These are phyloP conservation scores for Trachymyrmex septentrionalis DNA, from an alignment of 1,140 invertebrate species.

Conservation along the genomic window DNA sequence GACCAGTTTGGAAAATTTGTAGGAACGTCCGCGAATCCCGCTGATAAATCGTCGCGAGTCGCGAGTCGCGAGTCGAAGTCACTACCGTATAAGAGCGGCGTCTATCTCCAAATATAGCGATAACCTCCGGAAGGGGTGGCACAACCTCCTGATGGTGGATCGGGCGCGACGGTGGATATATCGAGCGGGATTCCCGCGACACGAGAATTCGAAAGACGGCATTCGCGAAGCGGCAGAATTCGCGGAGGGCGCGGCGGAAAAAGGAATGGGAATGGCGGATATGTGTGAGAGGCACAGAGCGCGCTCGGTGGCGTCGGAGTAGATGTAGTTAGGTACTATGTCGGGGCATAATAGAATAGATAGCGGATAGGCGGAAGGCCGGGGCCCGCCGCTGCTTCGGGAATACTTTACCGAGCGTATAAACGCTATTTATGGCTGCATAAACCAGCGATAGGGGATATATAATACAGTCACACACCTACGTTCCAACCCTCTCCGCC, in stretches of 20 bases:
- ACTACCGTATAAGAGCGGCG: conserved; percentile 52
- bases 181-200: conserved; percentile 70
- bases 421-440: conserved; percentile 85
- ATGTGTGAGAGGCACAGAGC: conserved; percentile 61
- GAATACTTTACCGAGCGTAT: conserved; percentile 84
- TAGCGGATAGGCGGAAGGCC: conserved; percentile 80
- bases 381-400: conserved; percentile 79
- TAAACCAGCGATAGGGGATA: conserved; percentile 84
- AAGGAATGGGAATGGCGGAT: conserved; percentile 68
- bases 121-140: conserved; percentile 43
- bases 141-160: conserved; percentile 29
- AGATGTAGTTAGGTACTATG: conserved; percentile 76
- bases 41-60: conserved; percentile 49
- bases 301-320: conserved; percentile 62
- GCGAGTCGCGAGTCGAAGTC: conserved; percentile 33
- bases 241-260: conserved; percentile 31
- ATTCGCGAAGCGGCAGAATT: conserved; percentile 62
- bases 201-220: conserved; percentile 67
- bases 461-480: conserved; percentile 82
- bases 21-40: conserved; percentile 34
- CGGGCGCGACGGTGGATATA: conserved; percentile 56
- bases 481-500: conserved; percentile 61
- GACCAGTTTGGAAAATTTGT: conserved; percentile 15
- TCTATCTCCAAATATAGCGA: conserved; percentile 63
- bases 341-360: conserved; percentile 84